These are phyloP conservation scores for Dipodomys ordii DNA, from an alignment of 2,113 vertebrate species.

Conservation along the genomic window DNA sequence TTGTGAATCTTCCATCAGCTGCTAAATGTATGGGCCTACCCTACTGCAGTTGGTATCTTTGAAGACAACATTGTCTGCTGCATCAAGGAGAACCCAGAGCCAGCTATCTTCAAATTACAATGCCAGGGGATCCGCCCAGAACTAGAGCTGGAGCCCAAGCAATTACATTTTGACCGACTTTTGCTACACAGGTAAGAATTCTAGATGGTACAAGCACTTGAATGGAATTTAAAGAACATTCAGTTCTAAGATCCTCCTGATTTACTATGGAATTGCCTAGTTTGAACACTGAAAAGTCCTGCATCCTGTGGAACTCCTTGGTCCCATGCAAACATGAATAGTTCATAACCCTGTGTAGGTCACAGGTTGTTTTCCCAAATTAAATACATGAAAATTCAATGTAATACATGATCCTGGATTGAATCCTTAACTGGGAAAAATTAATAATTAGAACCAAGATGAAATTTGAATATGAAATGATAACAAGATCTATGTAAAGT, in stretches of 20 bases:
- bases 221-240: not conserved
- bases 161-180: constrained; percentile 90
- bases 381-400: not conserved
- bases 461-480: not conserved
- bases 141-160: constrained; percentile 90
- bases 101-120: constrained; percentile 87
- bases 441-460: not conserved
- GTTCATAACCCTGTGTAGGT: not conserved
- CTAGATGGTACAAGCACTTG: not conserved
- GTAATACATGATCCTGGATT: not conserved
- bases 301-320: not conserved
- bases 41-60: constrained; percentile 88
- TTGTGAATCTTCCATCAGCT: constrained; percentile 79
- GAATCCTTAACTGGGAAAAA: not conserved
- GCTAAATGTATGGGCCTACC: constrained; percentile 93
- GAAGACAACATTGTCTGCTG: constrained; percentile 93
- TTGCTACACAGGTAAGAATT: constrained; percentile 90
- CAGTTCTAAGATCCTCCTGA: not conserved
- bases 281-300: not conserved
- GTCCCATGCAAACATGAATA: not conserved
- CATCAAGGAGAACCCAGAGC: constrained; percentile 92
- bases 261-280: not conserved
- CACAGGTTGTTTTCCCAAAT: not conserved
- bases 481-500: not conserved
- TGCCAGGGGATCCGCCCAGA: constrained; percentile 93